Percentiles rank a stretch among this genome's conserved stretches.
phyloP scores from a whole-genome alignment of 2,888 invertebrate species.

The Macrophya annulata region DNA sequence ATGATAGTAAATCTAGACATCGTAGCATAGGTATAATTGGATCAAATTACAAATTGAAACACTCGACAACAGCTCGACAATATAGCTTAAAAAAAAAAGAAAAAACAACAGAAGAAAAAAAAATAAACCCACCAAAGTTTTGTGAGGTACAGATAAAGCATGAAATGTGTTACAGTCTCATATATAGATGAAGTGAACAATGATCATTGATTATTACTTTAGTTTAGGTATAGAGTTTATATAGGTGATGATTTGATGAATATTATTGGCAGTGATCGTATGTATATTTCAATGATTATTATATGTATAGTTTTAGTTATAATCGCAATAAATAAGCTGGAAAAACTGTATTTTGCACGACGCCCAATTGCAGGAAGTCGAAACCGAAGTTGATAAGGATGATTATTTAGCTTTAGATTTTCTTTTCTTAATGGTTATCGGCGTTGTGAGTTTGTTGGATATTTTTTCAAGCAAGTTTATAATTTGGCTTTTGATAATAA shows the following conservation, averaged over 20 bases:
- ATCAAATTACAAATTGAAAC: background rate
- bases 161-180: background rate
- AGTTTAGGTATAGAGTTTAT: constrained; percentile 15
- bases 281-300: constrained; percentile 27
- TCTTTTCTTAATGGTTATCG: background rate
- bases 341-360: background rate
- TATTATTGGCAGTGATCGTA: constrained; percentile 52
- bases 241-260: constrained; percentile 35
- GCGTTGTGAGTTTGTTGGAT: background rate
- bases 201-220: constrained; percentile 19
- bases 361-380: background rate
- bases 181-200: constrained; percentile 11
- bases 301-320: constrained; percentile 26
- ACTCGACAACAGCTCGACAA: background rate
- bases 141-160: background rate
- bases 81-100: background rate
- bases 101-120: background rate
- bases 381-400: background rate
- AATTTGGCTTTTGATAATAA: background rate
- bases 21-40: background rate
- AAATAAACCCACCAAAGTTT: background rate
- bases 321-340: constrained; percentile 35
- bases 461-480: background rate
- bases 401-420: background rate
- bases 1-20: background rate